Conservation (phyloP, 2,113 vertebrate species). For the Grallaria varia region DNA sequence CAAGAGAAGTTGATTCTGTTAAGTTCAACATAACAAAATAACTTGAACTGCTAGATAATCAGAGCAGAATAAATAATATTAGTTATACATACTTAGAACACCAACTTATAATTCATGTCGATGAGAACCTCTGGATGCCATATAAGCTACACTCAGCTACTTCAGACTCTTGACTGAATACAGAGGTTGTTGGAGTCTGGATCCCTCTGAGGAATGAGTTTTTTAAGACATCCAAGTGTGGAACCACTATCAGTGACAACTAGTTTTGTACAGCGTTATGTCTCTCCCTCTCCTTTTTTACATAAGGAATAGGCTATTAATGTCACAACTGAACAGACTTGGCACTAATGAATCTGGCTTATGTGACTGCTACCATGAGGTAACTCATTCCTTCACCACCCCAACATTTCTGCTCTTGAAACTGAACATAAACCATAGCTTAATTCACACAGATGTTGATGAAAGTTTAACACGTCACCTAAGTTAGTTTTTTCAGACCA, state of each 20-base stretch:
- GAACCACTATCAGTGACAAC: neutral
- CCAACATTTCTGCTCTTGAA: neutral
- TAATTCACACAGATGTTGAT: neutral
- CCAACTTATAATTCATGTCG: rapidly evolving
- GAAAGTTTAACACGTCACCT: neutral
- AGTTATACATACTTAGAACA: neutral
- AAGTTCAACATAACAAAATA: neutral
- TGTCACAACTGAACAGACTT: neutral
- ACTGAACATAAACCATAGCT: neutral
- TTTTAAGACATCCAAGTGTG: neutral
- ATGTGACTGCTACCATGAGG: neutral
- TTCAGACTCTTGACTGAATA: neutral
- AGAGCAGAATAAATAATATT: neutral
- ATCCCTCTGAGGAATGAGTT: neutral
- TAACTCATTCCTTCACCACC: neutral
- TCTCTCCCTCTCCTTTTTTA: neutral
- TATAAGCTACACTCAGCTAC: neutral
- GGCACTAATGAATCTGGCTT: neutral
- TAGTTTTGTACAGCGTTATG: neutral
- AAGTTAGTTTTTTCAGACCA: neutral
- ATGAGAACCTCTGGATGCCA: neutral
- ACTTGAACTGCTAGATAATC: neutral
- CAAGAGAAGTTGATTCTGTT: neutral
- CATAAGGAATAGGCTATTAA: neutral
- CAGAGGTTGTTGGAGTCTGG: neutral